Conservation (phyloP, 2,113 vertebrate species). For the Cariama cristata region DNA sequence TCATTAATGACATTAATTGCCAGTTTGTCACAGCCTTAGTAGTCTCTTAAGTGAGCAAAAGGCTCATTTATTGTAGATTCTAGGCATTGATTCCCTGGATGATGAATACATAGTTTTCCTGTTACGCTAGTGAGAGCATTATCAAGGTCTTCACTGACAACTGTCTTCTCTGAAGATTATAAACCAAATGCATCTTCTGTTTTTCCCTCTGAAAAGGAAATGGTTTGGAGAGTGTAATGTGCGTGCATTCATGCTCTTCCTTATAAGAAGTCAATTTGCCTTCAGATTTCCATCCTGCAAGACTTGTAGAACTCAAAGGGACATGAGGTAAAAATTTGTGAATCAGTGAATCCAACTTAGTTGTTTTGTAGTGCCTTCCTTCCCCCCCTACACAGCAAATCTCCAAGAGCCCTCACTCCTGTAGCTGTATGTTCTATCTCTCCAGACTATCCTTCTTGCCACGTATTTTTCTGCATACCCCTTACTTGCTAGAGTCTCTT, state of each 20-base stretch:
- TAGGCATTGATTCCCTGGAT: not conserved
- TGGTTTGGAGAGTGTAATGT: not conserved
- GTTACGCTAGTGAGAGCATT: not conserved
- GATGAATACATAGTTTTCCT: not conserved
- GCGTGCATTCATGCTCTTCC: not conserved
- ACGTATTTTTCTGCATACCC: rapidly evolving
- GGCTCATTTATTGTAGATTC: not conserved
- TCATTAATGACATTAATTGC: constrained; percentile 34
- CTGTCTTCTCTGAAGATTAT: not conserved
- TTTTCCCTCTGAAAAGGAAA: not conserved
- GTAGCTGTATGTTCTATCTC: not conserved
- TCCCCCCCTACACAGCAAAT: not conserved
- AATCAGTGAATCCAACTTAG: not conserved
- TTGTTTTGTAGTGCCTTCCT: not conserved
- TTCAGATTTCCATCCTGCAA: not conserved
- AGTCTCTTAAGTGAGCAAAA: not conserved
- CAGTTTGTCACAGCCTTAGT: not conserved
- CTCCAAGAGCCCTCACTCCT: not conserved
- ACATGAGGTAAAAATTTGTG: not conserved
- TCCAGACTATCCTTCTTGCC: not conserved
- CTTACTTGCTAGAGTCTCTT: not conserved
- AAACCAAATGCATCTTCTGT: not conserved
- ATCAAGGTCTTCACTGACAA: not conserved
- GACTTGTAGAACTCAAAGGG: not conserved
- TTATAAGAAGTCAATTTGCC: not conserved